Evolutionary conservation across 1,140 invertebrate genomes (phyloP), one percentile per base, ranked within the genome.

Genomic region (Drosophila saltans): DNA sequence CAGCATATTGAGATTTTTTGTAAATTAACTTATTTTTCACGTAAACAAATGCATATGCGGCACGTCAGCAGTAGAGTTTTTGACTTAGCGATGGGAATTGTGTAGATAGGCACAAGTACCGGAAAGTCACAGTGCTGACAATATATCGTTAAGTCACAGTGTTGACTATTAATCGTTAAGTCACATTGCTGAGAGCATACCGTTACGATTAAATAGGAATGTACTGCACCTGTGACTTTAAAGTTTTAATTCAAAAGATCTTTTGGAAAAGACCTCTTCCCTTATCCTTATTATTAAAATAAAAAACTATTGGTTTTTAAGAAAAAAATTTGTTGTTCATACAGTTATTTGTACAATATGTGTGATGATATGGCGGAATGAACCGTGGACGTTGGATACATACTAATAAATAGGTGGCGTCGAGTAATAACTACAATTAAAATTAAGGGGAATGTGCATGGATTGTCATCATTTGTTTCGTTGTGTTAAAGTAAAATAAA

Each of bases 321-420:
- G 66, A 45, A 33, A 60, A 66, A 65, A 58, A 78, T 61, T 61
- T 66, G 28, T 30, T 71, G 61, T 80, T 88, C 43, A 89, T 75
- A 80, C 80, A 89, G 70, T 78, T 78, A 76, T 88, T 88, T 88
- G 84, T 88, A 88, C 84, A 83, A 72, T 83, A 24, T 24, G 45
- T 52, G 48, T 11, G 58, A 73, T 74, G 43, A 24, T 36, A 80
- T 78, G 69, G 73, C 83, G 63, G 80, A 10, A 71, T 11, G 16
- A 43, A 58, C 78, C 75, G 69, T 75, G 80, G 71, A 89, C 74
- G 80, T 76, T 57, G 30, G 52, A 69, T 67, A 64, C 63, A 30
- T 61, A 41, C 69, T 81, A 85, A 79, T 90, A 85, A 79, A 81
- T 90, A 90, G 21, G 69, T 90, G 63, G 68, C 56, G 58, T 55